Conservation (phyloP, 2,888 invertebrate species). For the Caenorhabditis macrosperma region DNA sequence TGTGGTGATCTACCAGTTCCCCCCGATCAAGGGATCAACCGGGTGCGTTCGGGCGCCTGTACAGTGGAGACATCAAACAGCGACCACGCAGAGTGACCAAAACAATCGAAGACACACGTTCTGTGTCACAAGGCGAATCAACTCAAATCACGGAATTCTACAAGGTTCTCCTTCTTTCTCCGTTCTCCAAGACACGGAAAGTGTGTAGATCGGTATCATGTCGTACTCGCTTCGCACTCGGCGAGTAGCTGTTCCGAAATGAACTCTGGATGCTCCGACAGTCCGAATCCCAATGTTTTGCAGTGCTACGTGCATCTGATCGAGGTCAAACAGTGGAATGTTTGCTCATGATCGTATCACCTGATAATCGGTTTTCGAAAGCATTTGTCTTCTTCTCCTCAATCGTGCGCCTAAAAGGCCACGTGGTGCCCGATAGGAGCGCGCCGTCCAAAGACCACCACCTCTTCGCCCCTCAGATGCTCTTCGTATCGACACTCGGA, state of each 20-base stretch:
- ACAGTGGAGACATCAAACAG: constrained; percentile 38
- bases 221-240: constrained; percentile 13
- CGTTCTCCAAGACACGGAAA: neutral
- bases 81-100: constrained; percentile 40
- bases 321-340: constrained; percentile 29
- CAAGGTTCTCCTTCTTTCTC: neutral
- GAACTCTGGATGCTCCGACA: neutral
- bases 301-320: constrained; percentile 21
- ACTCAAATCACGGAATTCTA: neutral
- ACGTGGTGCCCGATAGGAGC: constrained; percentile 37
- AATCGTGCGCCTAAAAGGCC: constrained; percentile 14
- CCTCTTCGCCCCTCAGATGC: neutral
- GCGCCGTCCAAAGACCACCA: constrained; percentile 31
- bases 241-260: neutral
- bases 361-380: constrained; percentile 23
- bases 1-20: constrained; percentile 27
- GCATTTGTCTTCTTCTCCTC: constrained; percentile 21
- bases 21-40: constrained; percentile 9
- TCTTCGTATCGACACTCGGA: neutral
- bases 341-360: constrained; percentile 52
- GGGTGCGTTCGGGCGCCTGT: neutral
- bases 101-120: neutral
- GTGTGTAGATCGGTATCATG: neutral
- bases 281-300: neutral
- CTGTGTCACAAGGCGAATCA: constrained; percentile 21